Evolutionary conservation across 2,888 invertebrate genomes (phyloP), one percentile per base, ranked within the genome.

Genomic region (Synanthedon vespiformis): DNA sequence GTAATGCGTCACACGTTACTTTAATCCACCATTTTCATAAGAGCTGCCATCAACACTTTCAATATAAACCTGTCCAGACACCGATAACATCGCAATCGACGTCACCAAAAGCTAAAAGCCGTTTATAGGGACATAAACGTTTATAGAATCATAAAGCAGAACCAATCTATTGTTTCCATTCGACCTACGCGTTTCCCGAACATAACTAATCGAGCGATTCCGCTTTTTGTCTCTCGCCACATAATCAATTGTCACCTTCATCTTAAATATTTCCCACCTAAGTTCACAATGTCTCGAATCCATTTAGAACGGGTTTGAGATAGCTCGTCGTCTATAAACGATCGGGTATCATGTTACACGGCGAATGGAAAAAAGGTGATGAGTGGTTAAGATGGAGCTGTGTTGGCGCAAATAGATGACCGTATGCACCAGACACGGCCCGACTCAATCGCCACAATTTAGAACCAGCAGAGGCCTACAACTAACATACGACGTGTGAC

Each of bases 81-180:
- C 63, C 67, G 84, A 83, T 84, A 84, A 75, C 73, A 84, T 84
- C 83, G 75, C 76, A 78, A 82, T 78, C 63, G 61, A 71, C 70
- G 72, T 61, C 58, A 71, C 77, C 77, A 74, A 83, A 81, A 82
- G 79, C 79, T 78, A 81, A 84, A 81, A 81, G 71, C 74, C 82
- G 77, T 83, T 85, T 83, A 83, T 80, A 75, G 75, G 75, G 68
- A 75, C 79, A 85, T 87, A 82, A 86, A 86, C 80, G 81, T 84
- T 87, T 86, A 84, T 86, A 76, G 82, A 85, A 80, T 83, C 85
- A 83, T 86, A 87, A 86, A 87, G 71, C 77, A 82, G 75, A 74
- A 70, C 74, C 81, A 74, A 84, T 81, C 80, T 80, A 86, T 87
- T 86, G 86, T 87, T 77, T 79, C 74, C 65, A 70, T 67, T 64